Evolutionary conservation across 2,888 invertebrate genomes (phyloP).

Genomic region (Cataglyphis cursor): DNA sequence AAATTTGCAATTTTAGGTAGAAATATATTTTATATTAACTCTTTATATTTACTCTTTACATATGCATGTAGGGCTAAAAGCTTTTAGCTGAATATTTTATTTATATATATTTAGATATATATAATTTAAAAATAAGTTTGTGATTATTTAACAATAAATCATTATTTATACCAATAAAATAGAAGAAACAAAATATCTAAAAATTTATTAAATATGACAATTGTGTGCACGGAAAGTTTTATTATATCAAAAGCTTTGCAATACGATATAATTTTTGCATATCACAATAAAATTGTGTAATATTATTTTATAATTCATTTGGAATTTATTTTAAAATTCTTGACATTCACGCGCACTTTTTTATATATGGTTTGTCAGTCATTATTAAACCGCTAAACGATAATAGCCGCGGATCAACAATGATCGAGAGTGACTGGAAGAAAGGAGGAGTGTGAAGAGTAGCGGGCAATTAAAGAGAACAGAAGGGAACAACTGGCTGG

Average conservation of each 20-base stretch:
- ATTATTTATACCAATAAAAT: background rate
- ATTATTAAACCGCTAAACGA: conserved; percentile 17
- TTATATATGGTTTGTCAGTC: background rate
- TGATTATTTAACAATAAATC: background rate
- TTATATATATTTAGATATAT: background rate
- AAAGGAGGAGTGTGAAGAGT: conserved; percentile 29
- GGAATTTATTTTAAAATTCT: conserved; percentile 11
- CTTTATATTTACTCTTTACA: too few species aligned
- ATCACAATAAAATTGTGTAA: background rate
- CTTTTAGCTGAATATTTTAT: background rate
- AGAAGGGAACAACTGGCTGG: conserved; percentile 71
- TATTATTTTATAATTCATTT: conserved; percentile 13
- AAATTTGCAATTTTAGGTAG: background rate
- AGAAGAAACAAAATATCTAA: background rate
- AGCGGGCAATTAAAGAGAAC: conserved; percentile 72
- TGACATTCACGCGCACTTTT: background rate
- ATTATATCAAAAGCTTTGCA: background rate
- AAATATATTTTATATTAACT: background rate
- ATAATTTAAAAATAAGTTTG: background rate
- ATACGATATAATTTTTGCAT: too few species aligned
- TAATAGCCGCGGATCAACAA: conserved; percentile 34
- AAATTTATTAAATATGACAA: background rate
- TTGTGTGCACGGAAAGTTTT: background rate
- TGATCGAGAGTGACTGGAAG: conserved; percentile 2
- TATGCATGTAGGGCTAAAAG: background rate